Conservation (phyloP, 2,888 invertebrate species). For the Drosophila acutilabella region DNA sequence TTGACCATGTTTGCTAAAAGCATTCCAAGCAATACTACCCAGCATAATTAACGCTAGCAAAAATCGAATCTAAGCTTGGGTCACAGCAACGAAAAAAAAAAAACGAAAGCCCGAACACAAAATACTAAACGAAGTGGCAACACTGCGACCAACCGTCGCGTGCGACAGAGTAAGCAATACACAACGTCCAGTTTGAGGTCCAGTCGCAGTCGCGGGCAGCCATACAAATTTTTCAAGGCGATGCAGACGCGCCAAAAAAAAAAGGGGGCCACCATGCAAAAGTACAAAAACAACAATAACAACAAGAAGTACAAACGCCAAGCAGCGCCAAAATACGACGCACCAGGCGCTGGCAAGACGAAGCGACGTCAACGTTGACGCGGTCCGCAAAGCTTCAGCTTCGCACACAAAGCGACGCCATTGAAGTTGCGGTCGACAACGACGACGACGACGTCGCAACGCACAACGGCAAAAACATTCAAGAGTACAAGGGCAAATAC, state of each 20-base stretch:
- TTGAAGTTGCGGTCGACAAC: constrained; percentile 75
- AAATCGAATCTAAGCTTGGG: constrained; percentile 76
- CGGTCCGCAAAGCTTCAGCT: constrained; percentile 54
- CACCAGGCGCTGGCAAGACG: constrained; percentile 63
- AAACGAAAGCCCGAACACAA: constrained; percentile 1
- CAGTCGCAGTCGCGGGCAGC: constrained; percentile 59
- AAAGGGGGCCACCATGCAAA: constrained; percentile 60
- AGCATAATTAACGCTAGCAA: constrained; percentile 78
- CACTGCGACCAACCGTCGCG: constrained; percentile 36
- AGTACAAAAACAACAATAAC: constrained; percentile 40
- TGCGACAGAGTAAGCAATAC: constrained; percentile 46
- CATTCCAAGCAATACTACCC: constrained; percentile 53
- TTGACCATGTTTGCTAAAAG: constrained; percentile 68
- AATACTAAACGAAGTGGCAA: constrained; percentile 63
- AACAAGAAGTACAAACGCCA: constrained; percentile 27
- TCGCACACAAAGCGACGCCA: constrained; percentile 53
- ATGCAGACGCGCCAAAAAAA: constrained; percentile 77
- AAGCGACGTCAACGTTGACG: constrained; percentile 72
- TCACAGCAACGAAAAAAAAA: constrained; percentile 22
- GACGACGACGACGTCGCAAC: constrained; percentile 42
- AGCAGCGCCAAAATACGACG: constrained; percentile 34
- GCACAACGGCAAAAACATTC: constrained; percentile 62
- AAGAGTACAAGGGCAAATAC: constrained; percentile 80
- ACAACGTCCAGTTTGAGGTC: constrained; percentile 66
- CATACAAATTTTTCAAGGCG: constrained; percentile 77